Base-by-base conservation (phyloP, 1,140 invertebrate genomes). In the Cydia pomonella region DNA sequence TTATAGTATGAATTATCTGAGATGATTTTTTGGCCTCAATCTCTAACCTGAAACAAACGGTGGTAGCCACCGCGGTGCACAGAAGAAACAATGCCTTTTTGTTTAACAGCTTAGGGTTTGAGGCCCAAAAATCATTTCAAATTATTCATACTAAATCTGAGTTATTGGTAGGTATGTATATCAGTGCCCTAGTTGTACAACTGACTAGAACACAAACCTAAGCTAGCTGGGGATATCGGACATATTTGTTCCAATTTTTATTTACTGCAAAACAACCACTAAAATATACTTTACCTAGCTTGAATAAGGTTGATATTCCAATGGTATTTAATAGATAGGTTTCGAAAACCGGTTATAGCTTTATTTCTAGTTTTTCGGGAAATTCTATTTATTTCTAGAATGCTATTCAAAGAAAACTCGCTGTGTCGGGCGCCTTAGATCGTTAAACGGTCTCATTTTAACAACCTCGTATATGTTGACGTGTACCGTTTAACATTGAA, bases 321-420 rank as follows among this genome's bases (percentile, higher is more conserved):
- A 53, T 7, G 12, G 50, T 3, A 44, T 3, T 16, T 16, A 13
- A 44, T 44, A n/a, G 41, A 44, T 44, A 44, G 41, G 41, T 44
- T 44, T 44, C 12, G 13, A 44, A 7, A 16, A 9, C 53, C 53
- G 21, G 18, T 59, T 6, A 23, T 23, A 10, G 53, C 21, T 23
- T 59, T 59, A 59, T 59, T 59, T 59, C 9, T 59, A 59, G 47
- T 50, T 50, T 59, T 59, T 59, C 53, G 53, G 23, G 16, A 12
- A 59, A 59, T 59, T 3, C 53, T 59, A 59, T 59, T 59, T 59
- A 59, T 59, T 59, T 59, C 53, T 59, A 59, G 53, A 59, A 59
- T 53, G 6, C 21, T 59, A 59, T 59, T 59, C 53, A 59, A 59
- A 23, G 53, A 23, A 59, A 59, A 59, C 18, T 59, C 53, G 3